These are phyloP conservation scores for Centropus bengalensis DNA, from an alignment of 2,113 vertebrate species.

Conservation along the genomic window DNA sequence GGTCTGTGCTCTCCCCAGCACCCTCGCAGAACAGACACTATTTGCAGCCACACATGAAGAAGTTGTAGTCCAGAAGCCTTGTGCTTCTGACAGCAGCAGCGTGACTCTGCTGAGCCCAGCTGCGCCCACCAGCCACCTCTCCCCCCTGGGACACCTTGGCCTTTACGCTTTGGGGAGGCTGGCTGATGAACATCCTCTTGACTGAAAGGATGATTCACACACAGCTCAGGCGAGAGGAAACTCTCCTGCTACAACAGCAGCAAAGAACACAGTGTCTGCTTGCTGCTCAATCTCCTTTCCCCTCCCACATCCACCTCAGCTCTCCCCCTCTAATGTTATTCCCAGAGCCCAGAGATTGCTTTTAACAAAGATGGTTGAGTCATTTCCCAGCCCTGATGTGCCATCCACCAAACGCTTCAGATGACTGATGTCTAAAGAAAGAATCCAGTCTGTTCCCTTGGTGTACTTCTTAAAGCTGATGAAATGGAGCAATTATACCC, in stretches of 20 bases:
- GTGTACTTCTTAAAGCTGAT: background rate
- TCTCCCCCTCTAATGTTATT: slow-evolving; percentile 25
- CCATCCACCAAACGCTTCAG: slow-evolving; percentile 33
- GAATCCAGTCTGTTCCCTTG: slow-evolving; percentile 18
- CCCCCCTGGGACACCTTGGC: background rate
- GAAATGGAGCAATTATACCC: slow-evolving; percentile 62
- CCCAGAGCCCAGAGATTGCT: background rate
- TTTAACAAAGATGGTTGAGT: slow-evolving; percentile 54
- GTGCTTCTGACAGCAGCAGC: background rate
- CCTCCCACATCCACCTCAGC: background rate
- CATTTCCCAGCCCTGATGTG: slow-evolving; percentile 55
- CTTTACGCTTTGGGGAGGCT: background rate
- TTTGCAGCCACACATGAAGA: rapidly evolving
- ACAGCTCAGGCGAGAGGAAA: background rate
- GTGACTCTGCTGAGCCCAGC: background rate
- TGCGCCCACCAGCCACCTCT: background rate
- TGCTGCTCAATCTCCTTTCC: background rate
- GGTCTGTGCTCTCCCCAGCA: background rate
- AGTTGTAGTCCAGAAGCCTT: background rate
- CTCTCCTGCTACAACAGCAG: background rate
- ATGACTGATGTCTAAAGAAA: slow-evolving; percentile 44
- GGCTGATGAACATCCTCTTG: background rate
- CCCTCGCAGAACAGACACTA: background rate
- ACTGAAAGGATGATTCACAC: background rate
- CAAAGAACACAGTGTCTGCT: background rate